Base-by-base conservation (phyloP, 2,888 invertebrate species). In the Drosophila limbata region DNA sequence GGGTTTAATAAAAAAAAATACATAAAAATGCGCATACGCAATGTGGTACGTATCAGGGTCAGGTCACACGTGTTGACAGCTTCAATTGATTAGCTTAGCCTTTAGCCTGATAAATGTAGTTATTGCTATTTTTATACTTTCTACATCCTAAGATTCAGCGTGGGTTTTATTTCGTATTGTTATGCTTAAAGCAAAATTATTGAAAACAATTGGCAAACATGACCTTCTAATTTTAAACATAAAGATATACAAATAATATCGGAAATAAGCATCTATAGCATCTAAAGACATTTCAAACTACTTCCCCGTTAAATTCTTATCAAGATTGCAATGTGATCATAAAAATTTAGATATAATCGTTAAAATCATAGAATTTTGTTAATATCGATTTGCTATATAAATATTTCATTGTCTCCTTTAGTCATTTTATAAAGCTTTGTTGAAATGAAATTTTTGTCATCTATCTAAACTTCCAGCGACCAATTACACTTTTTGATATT, bases 11-110 rank as follows among this genome's bases (percentile, higher is more conserved):
- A 40, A 31, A 45, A 42, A 42, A 25, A 47, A 42, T 25, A 6
- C 25, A 59, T 55, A 40, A 44, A 60, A 74, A 55, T 60, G 55
- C 44, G 69, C 59, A 76, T 65, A 56, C 74, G 79, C 61, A 59
- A 51, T 40, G 55, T 53, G 35, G 35, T 13, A 4, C 15, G 31
- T 6, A 5, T 9, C 69, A 74, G 59, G 75, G 79, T 51, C 55
- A 62, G 19, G 63, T 57, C 45, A 53, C 45, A 60, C 67, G 63
- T 48, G 52, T 60, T 63, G 47, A 48, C 63, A 57, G 33, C 5
- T 8, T 35, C 45, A 21, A 53, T 69, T 65, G 61, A 79, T 74
- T 45, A 47, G 39, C 13, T 25, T 53, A 37, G 57, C 51, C 73
- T 48, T 75, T 56, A 28, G 19, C 17, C 25, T 21, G 45, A 70